A percentile compares a stretch with the other conserved stretches of the same genome.
phyloP scores from a whole-genome alignment of 1,140 invertebrate genomes.

The Lerema accius region DNA sequence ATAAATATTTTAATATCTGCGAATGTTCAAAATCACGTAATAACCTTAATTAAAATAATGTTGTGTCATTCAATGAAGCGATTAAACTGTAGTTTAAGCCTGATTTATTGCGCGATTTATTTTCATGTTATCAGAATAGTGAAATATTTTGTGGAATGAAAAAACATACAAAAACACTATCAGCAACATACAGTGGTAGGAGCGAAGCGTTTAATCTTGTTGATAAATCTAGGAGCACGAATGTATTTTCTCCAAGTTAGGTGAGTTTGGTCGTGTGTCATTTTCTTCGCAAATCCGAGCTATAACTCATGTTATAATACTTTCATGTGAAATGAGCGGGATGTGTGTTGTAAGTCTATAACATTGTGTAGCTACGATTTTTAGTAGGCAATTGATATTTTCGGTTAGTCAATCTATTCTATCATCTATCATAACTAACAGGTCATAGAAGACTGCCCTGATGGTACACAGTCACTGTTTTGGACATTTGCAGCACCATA shows the following conservation, averaged over 20 bases:
- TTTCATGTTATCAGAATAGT: constrained; percentile 2
- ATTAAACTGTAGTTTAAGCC: constrained; percentile 6
- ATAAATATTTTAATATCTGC: not conserved
- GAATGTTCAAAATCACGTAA: constrained; percentile 11
- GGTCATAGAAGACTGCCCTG: too few species aligned
- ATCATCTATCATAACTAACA: too few species aligned
- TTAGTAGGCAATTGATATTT: too few species aligned
- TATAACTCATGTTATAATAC: not conserved
- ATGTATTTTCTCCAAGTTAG: not conserved
- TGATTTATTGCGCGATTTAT: constrained; percentile 16
- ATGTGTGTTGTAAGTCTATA: too few species aligned
- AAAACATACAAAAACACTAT: constrained; percentile 6
- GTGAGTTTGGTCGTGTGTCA: not conserved
- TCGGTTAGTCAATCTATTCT: too few species aligned
- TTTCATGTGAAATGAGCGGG: too few species aligned
- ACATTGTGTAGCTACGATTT: too few species aligned
- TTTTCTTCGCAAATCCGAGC: not conserved
- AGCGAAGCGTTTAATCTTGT: not conserved
- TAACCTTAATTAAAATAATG: constrained; percentile 7
- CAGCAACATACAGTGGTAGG: not conserved
- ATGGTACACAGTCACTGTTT: too few species aligned
- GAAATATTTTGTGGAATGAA: constrained; percentile 7
- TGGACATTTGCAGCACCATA: too few species aligned
- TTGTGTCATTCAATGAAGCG: constrained; percentile 4
- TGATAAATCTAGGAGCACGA: not conserved